phyloP scores from a whole-genome alignment of 2,113 vertebrate genomes.

The Mesoclemmys tuberculata region DNA sequence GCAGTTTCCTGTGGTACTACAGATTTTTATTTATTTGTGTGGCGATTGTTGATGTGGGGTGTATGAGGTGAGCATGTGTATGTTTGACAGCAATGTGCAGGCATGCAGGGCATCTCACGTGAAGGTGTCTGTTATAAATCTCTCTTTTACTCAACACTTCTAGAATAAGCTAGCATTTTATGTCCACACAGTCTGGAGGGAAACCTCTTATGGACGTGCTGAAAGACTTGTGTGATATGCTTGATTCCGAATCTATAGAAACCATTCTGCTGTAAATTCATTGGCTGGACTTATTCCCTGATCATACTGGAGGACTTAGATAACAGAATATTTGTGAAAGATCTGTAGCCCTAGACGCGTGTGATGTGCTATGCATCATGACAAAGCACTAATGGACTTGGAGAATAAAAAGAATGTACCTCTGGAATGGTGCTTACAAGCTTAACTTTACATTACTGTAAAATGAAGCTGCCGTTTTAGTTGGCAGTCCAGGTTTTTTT shows the following conservation, averaged over 20 bases:
- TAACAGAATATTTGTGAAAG: not conserved
- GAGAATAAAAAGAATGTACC: conserved; percentile 17
- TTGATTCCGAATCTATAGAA: not conserved
- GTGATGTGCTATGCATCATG: not conserved
- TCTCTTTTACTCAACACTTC: not conserved
- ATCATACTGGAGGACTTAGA: not conserved
- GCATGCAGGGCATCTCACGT: not conserved
- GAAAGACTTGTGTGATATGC: not conserved
- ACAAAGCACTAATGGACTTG: not conserved
- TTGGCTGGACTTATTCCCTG: not conserved
- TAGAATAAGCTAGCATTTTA: not conserved
- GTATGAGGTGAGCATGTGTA: not conserved
- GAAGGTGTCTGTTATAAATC: not conserved
- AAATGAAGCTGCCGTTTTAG: conserved; percentile 47
- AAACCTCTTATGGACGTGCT: not conserved
- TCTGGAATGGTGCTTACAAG: not conserved
- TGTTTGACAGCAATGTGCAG: not conserved
- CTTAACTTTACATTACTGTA: not conserved
- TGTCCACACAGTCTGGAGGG: not conserved
- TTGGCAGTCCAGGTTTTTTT: not conserved
- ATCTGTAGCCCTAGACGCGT: not conserved
- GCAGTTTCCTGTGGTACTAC: conserved; percentile 86
- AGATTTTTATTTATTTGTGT: not conserved
- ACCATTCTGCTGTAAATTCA: not conserved
- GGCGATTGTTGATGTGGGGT: not conserved